phyloP scores from a whole-genome alignment of 2,888 invertebrate species.

The Agrotis ipsilon region DNA sequence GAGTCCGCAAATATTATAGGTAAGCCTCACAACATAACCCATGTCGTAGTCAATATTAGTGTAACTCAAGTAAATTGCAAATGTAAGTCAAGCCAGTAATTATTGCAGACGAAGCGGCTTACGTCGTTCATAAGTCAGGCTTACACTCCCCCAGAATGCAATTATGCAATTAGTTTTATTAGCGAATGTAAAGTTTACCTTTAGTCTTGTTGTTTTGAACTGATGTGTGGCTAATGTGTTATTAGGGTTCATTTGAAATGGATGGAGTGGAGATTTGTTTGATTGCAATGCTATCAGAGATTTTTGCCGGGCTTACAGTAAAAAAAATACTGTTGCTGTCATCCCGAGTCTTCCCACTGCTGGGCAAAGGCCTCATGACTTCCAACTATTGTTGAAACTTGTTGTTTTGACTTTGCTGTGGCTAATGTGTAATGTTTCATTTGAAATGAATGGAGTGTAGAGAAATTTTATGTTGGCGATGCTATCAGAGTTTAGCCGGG shows the following conservation, averaged over 20 bases:
- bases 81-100: slow-evolving; percentile 45
- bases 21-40: background rate
- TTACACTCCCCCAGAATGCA: slow-evolving; percentile 47
- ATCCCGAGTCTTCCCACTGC: too few relatives aligned
- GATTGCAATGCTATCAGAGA: too few relatives aligned
- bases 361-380: too few relatives aligned
- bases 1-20: slow-evolving; percentile 21
- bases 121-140: slow-evolving; percentile 38
- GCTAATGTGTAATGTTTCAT: background rate
- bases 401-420: slow-evolving; percentile 15
- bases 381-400: too few relatives aligned
- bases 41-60: slow-evolving; percentile 36
- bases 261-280: background rate
- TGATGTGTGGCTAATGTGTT: slow-evolving; percentile 3
- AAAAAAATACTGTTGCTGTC: too few relatives aligned
- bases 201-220: slow-evolving; percentile 8
- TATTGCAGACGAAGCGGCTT: slow-evolving; percentile 41
- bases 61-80: slow-evolving; percentile 42
- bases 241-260: background rate
- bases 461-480: too few relatives aligned
- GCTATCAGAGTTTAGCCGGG: background rate
- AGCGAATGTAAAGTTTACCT: slow-evolving; percentile 40
- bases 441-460: background rate
- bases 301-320: background rate
- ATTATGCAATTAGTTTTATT: slow-evolving; percentile 55